A percentile compares a stretch with the other conserved stretches of the same genome.
Evolutionary conservation across 2,113 vertebrate species (phyloP).

Genomic region (Trematocara stigmaticum): DNA sequence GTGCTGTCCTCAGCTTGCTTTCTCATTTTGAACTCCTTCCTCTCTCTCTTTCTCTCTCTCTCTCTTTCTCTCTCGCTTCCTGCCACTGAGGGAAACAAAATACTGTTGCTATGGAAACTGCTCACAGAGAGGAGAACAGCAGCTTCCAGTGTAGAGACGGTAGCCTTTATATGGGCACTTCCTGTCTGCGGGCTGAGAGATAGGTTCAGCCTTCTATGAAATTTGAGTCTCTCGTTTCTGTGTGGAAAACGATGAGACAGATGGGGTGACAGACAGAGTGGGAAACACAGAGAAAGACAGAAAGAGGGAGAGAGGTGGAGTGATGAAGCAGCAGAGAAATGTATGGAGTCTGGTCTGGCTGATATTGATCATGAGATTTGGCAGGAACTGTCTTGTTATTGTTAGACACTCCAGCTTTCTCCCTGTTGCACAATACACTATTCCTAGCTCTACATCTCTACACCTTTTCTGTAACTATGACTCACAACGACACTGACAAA

Average conservation of each 20-base stretch:
- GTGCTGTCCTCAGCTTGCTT: neutral
- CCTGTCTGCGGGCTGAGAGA: constrained; percentile 58
- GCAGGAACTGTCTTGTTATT: constrained; percentile 7
- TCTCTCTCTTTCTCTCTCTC: neutral
- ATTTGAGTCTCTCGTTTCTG: constrained; percentile 25
- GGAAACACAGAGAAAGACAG: neutral
- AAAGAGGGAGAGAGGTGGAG: neutral
- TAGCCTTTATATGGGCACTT: constrained; percentile 71
- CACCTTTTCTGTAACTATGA: constrained; percentile 25
- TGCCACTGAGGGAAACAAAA: constrained; percentile 68
- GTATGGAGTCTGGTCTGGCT: neutral
- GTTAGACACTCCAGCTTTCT: neutral
- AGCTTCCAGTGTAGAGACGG: constrained; percentile 56
- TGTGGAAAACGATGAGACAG: constrained; percentile 22
- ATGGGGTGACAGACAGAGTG: constrained; percentile 22
- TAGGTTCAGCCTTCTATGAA: constrained; percentile 44
- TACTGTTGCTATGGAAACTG: constrained; percentile 78
- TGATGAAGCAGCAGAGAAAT: neutral
- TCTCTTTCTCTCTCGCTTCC: neutral
- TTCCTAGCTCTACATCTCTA: constrained; percentile 25
- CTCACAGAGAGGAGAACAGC: constrained; percentile 41
- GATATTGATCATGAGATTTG: constrained; percentile 6
- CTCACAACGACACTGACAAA: constrained; percentile 22
- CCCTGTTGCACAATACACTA: constrained; percentile 34
- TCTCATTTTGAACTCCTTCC: constrained; percentile 33